Base-by-base conservation (phyloP, 2,113 vertebrate species). In the Thryonomys swinderianus region DNA sequence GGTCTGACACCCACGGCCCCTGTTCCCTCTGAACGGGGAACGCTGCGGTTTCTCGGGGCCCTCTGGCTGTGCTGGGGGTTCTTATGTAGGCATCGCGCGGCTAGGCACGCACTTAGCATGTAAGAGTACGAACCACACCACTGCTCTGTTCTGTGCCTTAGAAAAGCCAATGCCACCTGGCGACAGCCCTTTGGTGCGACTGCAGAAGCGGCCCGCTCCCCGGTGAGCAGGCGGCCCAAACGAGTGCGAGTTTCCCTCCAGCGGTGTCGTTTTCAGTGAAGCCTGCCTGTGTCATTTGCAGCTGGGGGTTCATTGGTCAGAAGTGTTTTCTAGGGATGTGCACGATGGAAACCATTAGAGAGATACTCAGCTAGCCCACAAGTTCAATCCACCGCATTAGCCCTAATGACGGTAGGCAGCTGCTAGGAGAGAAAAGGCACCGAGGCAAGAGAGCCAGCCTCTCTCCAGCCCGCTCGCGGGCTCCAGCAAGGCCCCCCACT, bases 241-340 rank as follows among this genome's bases (percentile, higher is more conserved):
- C 96, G 96, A 97, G 93, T 17, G 53, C 92, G 86, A 90, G 83
- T 6, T 95, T 96, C 96, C 96, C 96, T 97, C 93, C 96, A 91
- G 96, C 95, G 96, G 94, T 95, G 92, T 95, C 95, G 89, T 97
- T 95, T 91, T 89, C 97, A 96, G 11, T 97, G 96, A 98, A 96
- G 97, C 96, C 95, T 97, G 96, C 79, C 88, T 64, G 27, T 95
- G 91, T 96, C 96, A 94, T 97, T 97, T 98, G 96, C 85, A 97
- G 96, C 96, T 79, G 96, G 79, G 83, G 96, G 95, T 97, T 98
- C 96, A 98, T 96, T 97, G 97, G 97, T 96, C 96, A 96, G 96
- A 96, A 96, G 97, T 97, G 94, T 97, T 97, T 98, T 97, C 96
- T 85, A 83, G 88, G 91, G 86, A 97, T 91, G 92, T 14, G 9